phyloP scores from a whole-genome alignment of 2,113 vertebrate species.

The Cephalopterus ornatus region DNA sequence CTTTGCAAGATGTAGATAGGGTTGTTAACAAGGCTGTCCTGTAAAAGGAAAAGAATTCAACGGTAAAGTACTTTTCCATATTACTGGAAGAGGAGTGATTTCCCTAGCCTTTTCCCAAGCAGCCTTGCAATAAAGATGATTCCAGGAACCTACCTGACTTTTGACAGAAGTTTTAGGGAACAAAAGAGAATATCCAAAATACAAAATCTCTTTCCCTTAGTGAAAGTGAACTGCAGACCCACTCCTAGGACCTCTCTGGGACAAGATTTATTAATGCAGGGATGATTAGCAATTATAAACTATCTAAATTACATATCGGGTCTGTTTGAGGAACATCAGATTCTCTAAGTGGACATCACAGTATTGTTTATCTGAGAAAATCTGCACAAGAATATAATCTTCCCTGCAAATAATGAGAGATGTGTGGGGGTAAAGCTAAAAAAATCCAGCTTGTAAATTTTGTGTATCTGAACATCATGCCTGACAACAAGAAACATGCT shows the following conservation, averaged over 20 bases:
- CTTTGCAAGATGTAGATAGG: neutral
- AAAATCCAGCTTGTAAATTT: neutral
- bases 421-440: neutral
- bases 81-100: neutral
- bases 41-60: neutral
- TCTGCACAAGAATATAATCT: neutral
- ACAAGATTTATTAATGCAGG: neutral
- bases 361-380: neutral
- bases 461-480: neutral
- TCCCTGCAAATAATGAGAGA: neutral
- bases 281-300: neutral
- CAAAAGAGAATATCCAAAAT: neutral
- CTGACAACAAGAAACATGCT: rapidly evolving
- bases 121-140: neutral
- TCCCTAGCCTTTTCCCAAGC: neutral
- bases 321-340: neutral
- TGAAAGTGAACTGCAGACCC: neutral
- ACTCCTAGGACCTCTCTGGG: neutral
- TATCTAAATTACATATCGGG: neutral
- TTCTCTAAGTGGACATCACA: rapidly evolving
- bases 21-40: neutral
- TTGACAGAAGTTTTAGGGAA: neutral
- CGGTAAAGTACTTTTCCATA: neutral
- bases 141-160: neutral
- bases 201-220: neutral